Evolutionary conservation across 2,888 invertebrate species (phyloP), one percentile per base, ranked within the genome.

Genomic region (Rhabditophanes sp.): DNA sequence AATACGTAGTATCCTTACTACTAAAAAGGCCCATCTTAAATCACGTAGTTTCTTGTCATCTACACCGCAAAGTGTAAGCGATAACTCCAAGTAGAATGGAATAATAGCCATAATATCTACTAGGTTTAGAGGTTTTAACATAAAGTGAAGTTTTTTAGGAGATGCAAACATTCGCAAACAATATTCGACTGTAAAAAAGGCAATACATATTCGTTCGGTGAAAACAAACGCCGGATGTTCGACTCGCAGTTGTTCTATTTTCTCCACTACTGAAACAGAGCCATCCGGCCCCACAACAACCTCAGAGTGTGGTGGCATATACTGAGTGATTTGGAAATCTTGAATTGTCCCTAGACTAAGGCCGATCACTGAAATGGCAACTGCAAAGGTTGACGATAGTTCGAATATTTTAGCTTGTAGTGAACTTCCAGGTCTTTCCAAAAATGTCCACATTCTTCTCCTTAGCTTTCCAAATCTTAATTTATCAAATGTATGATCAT

Each of bases 151-250:
- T 33, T 61, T 61, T 15, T 52, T 29, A 1, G 62, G 62, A 25
- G 26, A 11, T 9, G 37, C 40, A 11, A 20, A 22, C 19, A 34
- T 21, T 17, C 56, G 41, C 3, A 57, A 41, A 31, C 50, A 47
- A 37, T 56, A 57, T 31, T 60, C 58, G 26, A 57, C 56, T 4
- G 62, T 63, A 39, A 62, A 62, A 42, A 58, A 62, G 25, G 57
- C 57, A 18, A 62, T 62, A 39, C 62, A 62, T 36, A 59, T 53
- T 41, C 61, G 37, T 40, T 61, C 61, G 2, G 61, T 62, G 35
- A 62, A 62, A n/a, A 62, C 61, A 38, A 61, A 61, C 7, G 56
- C 53, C 4, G 61, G 56, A 34, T 61, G 60, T 42, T 60, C 60
- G 8, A 61, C 56, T 37, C 52, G 37, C 50, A 56, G 53, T 28